A percentile compares a stretch with the other conserved stretches of the same genome.
Conservation (phyloP, 2,797 vertebrate species). For the Amblyraja radiata region DNA sequence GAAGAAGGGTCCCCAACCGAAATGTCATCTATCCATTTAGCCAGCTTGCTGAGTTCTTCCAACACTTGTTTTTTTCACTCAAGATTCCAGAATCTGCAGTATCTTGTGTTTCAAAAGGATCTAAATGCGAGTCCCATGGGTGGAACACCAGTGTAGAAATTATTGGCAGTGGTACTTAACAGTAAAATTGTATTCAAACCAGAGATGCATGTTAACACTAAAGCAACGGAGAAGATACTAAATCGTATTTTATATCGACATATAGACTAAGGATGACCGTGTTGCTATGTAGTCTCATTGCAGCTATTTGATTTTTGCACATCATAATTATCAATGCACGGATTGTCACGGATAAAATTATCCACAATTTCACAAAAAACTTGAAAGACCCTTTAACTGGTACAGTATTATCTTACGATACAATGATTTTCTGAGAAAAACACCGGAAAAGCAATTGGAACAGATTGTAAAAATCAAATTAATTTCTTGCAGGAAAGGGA, state of each 20-base stretch:
- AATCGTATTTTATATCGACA: background rate
- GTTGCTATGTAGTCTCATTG: background rate
- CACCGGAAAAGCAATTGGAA: background rate
- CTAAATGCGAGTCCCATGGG: background rate
- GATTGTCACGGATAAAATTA: background rate
- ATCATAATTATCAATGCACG: background rate
- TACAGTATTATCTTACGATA: background rate
- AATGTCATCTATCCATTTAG: no score
- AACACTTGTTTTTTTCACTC: no score
- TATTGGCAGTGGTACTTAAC: background rate
- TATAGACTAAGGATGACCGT: background rate
- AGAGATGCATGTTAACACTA: background rate
- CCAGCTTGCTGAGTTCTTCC: no score
- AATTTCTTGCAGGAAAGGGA: background rate
- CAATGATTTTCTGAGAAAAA: background rate
- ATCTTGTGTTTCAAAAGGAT: background rate
- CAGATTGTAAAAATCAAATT: background rate
- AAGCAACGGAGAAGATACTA: background rate
- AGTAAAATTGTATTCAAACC: background rate
- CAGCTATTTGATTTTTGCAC: background rate
- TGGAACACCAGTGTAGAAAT: background rate
- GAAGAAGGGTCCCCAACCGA: no score
- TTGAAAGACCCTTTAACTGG: background rate
- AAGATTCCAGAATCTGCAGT: no score
- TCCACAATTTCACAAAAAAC: background rate